A percentile compares a stretch with the other conserved stretches of the same genome.
phyloP scores from a whole-genome alignment of 2,888 invertebrate genomes.

The Ichneumon xanthorius region DNA sequence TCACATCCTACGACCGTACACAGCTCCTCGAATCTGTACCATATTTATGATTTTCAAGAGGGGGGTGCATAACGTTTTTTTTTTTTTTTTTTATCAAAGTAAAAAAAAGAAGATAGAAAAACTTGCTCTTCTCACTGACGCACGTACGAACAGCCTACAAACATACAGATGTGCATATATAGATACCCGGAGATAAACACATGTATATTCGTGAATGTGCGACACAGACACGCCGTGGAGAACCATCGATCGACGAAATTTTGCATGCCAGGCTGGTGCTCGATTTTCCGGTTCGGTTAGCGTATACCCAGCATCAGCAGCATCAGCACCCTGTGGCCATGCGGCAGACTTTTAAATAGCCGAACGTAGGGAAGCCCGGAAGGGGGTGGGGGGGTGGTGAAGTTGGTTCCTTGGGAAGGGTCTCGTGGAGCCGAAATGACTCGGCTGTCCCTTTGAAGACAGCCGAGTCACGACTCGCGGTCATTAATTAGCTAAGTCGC shows the following conservation, averaged over 20 bases:
- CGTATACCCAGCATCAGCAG: conserved; percentile 37
- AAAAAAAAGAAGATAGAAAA: not conserved
- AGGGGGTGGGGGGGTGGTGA: not conserved
- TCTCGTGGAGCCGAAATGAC: conserved; percentile 32
- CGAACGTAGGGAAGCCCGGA: not conserved
- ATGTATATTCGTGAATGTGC: not conserved
- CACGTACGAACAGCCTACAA: not conserved
- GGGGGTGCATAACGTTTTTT: not conserved
- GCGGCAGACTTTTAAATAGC: conserved; percentile 49
- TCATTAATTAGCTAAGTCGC: conserved; percentile 44
- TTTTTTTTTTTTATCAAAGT: not conserved
- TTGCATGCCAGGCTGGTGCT: conserved; percentile 46
- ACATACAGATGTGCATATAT: no score
- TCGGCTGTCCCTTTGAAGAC: conserved; percentile 40
- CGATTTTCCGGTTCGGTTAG: conserved; percentile 48
- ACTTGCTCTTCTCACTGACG: conserved; percentile 2
- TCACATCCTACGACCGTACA: conserved; percentile 55
- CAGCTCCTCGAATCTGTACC: conserved; percentile 31
- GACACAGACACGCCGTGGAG: conserved; percentile 5
- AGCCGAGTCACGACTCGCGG: conserved; percentile 47
- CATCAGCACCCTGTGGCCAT: conserved; percentile 37
- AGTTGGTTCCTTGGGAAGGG: conserved; percentile 18
- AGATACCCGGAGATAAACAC: not conserved
- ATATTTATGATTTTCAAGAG: conserved; percentile 48
- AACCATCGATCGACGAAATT: conserved; percentile 39